Conservation (phyloP, 1,140 invertebrate species). For the Zophobas morio region DNA sequence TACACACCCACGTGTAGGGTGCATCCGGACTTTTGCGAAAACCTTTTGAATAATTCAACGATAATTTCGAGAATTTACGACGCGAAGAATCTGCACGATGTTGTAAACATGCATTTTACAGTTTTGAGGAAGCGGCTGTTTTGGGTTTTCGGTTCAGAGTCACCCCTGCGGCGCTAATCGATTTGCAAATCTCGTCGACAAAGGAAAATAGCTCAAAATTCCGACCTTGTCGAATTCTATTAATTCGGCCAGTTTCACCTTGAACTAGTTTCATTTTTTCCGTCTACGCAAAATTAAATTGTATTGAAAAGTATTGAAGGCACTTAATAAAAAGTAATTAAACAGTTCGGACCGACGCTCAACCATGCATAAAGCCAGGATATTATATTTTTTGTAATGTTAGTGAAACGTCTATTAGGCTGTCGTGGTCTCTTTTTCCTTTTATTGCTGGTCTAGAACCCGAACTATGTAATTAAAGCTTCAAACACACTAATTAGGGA, state of each 20-base stretch:
- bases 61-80: too few relatives aligned
- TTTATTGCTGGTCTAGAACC: slow-evolving; percentile 9
- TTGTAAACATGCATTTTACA: too few relatives aligned
- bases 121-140: background rate
- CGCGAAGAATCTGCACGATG: too few relatives aligned
- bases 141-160: too few relatives aligned
- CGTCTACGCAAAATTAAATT: background rate
- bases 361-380: slow-evolving; percentile 27
- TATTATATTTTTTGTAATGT: slow-evolving; percentile 31
- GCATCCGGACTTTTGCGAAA: too few relatives aligned
- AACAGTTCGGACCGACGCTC: slow-evolving; percentile 6
- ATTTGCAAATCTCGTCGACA: background rate
- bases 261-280: slow-evolving; percentile 13
- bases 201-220: background rate
- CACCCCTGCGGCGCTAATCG: background rate
- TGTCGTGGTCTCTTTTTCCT: slow-evolving; percentile 13
- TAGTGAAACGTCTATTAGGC: slow-evolving; percentile 30
- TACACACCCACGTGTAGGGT: too few relatives aligned
- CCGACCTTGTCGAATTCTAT: background rate
- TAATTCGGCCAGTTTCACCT: slow-evolving; percentile 13
- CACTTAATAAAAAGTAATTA: slow-evolving; percentile 32
- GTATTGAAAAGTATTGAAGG: slow-evolving; percentile 14
- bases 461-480: slow-evolving; percentile 23
- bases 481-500: slow-evolving; percentile 34
- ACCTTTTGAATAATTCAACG: too few relatives aligned